phyloP scores from a whole-genome alignment of 1,140 invertebrate species.

The Acyrthosiphon pisum region DNA sequence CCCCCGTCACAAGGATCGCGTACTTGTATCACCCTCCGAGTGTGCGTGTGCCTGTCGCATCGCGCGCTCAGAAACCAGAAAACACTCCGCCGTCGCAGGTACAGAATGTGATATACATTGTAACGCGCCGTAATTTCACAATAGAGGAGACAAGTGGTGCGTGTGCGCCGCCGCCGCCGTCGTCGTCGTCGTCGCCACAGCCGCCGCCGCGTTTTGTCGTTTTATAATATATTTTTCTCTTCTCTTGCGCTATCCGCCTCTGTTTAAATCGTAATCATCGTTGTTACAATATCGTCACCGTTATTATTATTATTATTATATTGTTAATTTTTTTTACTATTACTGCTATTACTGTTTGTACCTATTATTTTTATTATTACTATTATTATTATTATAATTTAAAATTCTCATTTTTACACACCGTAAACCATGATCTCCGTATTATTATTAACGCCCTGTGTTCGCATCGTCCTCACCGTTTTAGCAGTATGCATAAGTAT shows the following conservation, averaged over 20 bases:
- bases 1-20: neutral
- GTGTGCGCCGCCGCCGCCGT: neutral
- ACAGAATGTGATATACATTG: conserved; percentile 17
- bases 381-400: conserved; percentile 24
- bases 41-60: neutral
- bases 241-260: conserved; percentile 21
- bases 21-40: neutral
- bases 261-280: neutral
- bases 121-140: conserved; percentile 32
- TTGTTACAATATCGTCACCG: neutral
- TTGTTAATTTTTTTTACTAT: neutral
- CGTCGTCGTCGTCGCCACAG: neutral
- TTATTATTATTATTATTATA: conserved; percentile 10
- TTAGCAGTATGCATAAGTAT: neutral
- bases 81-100: neutral
- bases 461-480: neutral
- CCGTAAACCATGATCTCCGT: conserved; percentile 42
- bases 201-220: neutral
- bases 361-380: conserved; percentile 26
- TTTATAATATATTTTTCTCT: neutral
- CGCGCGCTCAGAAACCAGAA: neutral
- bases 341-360: conserved; percentile 2
- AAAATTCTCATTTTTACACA: conserved; percentile 29
- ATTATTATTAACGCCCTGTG: conserved; percentile 33
- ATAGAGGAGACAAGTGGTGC: conserved; percentile 4